These are phyloP conservation scores for Aplocera efformata DNA, from an alignment of 2,888 invertebrate genomes.

Conservation along the genomic window DNA sequence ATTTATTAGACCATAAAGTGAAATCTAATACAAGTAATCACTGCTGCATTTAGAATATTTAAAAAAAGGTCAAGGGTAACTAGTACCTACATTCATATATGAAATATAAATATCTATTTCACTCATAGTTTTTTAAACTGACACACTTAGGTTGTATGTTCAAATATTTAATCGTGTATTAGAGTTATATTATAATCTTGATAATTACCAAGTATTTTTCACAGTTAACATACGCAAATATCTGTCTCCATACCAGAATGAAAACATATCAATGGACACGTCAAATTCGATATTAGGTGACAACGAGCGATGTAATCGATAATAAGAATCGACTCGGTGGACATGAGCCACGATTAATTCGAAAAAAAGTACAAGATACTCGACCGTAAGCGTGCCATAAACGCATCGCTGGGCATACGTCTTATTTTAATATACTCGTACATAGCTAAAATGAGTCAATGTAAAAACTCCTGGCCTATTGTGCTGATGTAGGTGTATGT, in stretches of 20 bases:
- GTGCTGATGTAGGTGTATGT: too few species aligned
- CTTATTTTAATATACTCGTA: conserved; percentile 12
- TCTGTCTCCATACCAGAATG: conserved; percentile 34
- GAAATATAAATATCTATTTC: too few species aligned
- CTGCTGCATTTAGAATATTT: too few species aligned
- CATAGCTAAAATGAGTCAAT: conserved; percentile 6
- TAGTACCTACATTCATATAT: too few species aligned
- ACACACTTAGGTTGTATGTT: too few species aligned
- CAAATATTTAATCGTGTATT: too few species aligned
- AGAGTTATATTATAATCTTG: too few species aligned
- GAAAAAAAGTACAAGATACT: conserved; percentile 28
- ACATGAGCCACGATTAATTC: conserved; percentile 34
- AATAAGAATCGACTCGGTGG: conserved; percentile 34
- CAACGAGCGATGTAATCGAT: conserved; percentile 33
- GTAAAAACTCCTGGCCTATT: background rate
- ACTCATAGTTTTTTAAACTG: too few species aligned
- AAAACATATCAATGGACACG: conserved; percentile 38
- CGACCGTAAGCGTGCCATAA: conserved; percentile 26
- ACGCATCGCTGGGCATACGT: conserved; percentile 18
- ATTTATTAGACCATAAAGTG: too few species aligned
- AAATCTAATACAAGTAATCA: too few species aligned
- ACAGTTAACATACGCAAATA: conserved; percentile 17
- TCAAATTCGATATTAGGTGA: conserved; percentile 38
- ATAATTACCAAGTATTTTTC: too few species aligned
- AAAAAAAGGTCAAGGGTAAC: too few species aligned